A percentile compares a stretch with the other conserved stretches of the same genome.
phyloP scores from a whole-genome alignment of 2,888 invertebrate species.

The Girardia tigrina region DNA sequence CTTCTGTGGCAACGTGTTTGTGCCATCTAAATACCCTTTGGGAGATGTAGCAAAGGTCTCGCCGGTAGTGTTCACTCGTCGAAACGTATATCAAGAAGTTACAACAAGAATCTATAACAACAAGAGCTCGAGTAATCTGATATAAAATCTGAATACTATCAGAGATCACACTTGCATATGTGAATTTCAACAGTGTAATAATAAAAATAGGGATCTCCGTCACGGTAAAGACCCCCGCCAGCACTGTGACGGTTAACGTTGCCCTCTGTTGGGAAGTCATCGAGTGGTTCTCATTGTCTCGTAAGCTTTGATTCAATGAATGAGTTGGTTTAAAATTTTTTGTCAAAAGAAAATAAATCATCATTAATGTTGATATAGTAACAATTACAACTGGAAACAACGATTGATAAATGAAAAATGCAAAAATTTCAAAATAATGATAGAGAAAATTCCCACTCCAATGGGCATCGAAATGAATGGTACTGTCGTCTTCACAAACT shows the following conservation, averaged over 20 bases:
- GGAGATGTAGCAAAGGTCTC: neutral
- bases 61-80: constrained; percentile 15
- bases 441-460: neutral
- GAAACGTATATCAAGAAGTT: constrained; percentile 17
- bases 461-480: too few relatives aligned
- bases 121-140: neutral
- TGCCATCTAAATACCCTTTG: neutral
- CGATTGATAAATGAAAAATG: neutral
- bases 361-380: neutral
- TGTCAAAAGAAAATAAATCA: neutral
- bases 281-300: neutral
- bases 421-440: neutral
- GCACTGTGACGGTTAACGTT: neutral
- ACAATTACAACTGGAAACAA: neutral
- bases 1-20: neutral
- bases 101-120: constrained; percentile 21
- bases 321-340: neutral
- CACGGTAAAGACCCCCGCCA: constrained; percentile 6
- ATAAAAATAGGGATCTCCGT: constrained; percentile 14
- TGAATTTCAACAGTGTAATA: neutral
- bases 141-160: neutral
- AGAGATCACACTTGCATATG: neutral
- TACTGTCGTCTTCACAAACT: constrained; percentile 7
- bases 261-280: neutral
- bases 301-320: neutral